Conservation (phyloP, 2,113 vertebrate genomes). For the Pseudorasbora parva region DNA sequence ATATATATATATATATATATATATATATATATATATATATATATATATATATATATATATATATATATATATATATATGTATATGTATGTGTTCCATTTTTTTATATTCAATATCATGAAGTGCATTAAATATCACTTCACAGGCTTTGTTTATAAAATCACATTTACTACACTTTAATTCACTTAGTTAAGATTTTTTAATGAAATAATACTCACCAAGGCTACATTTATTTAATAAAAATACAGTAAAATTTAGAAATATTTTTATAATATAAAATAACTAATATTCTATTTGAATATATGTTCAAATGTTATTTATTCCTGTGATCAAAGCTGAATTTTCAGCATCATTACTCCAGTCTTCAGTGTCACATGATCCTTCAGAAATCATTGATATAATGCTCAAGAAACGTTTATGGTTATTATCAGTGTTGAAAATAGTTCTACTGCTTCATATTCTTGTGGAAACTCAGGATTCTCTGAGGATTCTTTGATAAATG, state of each 20-base stretch:
- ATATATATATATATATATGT: too few species aligned
- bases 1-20: too few species aligned
- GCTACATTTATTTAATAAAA: neutral
- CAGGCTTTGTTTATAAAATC: too few species aligned
- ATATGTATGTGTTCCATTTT: too few species aligned
- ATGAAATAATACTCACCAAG: neutral
- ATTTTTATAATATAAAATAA: neutral
- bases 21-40: too few species aligned
- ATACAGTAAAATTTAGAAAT: neutral
- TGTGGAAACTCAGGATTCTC: neutral
- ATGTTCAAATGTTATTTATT: neutral
- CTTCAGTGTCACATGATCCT: conserved; percentile 6
- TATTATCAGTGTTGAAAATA: neutral
- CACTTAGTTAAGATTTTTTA: too few species aligned
- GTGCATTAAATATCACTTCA: too few species aligned
- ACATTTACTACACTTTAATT: too few species aligned
- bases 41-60: too few species aligned
- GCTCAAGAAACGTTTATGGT: neutral
- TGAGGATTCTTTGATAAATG: neutral
- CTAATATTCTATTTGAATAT: neutral
- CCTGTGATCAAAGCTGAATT: neutral
- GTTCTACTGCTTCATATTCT: neutral
- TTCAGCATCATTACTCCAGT: neutral
- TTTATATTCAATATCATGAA: too few species aligned
- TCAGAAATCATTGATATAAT: neutral